Evolutionary conservation across 2,113 vertebrate species (phyloP).

Genomic region (Prietella phreatophila): DNA sequence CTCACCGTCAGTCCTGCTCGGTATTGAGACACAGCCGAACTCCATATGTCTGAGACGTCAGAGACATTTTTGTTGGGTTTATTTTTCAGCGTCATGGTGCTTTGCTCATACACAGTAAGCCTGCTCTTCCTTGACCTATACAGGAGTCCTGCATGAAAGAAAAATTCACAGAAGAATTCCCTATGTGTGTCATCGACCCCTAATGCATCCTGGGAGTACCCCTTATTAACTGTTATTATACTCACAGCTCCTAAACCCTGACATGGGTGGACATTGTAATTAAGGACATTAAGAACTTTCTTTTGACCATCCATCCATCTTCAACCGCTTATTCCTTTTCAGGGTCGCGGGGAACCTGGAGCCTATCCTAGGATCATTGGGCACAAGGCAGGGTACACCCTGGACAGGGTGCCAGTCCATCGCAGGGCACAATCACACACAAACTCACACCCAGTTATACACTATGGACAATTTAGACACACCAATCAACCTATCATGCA

Average conservation of each 20-base stretch:
- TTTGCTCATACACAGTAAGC: conserved; percentile 30
- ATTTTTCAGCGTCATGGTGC: conserved; percentile 47
- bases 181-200: conserved; percentile 7
- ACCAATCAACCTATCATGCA: no score
- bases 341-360: no score
- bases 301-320: no score
- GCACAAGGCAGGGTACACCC: no score
- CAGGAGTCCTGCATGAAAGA: neutral
- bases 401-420: no score
- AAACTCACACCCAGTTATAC: no score
- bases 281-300: no score
- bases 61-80: conserved; percentile 32
- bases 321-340: no score
- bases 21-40: conserved; percentile 33
- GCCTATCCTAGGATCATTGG: no score
- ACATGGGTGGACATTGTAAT: neutral
- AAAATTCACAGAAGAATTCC: conserved; percentile 15
- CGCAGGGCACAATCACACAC: no score
- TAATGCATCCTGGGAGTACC: neutral
- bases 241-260: neutral
- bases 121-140: conserved; percentile 33
- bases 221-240: neutral
- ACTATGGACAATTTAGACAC: no score
- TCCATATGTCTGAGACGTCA: conserved; percentile 54
- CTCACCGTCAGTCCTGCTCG: conserved; percentile 18